A percentile compares a stretch with the other conserved stretches of the same genome.
Conservation (phyloP, 2,797 vertebrate genomes). For the Sebastiscus albofasciatus region DNA sequence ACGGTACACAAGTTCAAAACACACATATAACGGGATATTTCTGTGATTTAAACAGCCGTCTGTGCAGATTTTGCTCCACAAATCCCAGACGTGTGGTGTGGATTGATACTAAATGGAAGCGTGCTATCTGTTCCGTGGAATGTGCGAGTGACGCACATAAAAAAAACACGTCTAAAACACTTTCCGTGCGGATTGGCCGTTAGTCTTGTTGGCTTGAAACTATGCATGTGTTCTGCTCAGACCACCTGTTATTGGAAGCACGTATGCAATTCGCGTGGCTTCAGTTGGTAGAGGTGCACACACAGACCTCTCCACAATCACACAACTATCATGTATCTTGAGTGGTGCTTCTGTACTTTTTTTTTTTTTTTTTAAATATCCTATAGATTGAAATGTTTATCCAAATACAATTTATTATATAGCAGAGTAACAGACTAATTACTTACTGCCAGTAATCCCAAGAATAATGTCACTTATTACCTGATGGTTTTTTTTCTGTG, state of each 20-base stretch:
- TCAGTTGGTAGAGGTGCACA: background rate
- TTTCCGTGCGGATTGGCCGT: background rate
- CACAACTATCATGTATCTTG: background rate
- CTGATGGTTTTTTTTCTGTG: background rate
- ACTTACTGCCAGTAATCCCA: background rate
- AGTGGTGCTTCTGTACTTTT: background rate
- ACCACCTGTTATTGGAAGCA: background rate
- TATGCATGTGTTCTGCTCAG: background rate
- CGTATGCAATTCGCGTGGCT: background rate
- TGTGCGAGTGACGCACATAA: background rate
- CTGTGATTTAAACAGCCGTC: background rate
- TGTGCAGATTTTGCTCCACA: background rate
- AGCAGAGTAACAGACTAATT: background rate
- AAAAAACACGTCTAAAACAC: background rate
- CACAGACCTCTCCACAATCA: background rate
- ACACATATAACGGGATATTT: background rate
- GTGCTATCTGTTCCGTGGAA: background rate
- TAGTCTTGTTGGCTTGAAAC: background rate
- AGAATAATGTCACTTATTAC: rapidly evolving
- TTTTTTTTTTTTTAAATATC: too few species aligned
- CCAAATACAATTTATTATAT: background rate
- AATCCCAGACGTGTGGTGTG: background rate
- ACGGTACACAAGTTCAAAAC: background rate
- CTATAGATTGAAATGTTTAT: too few species aligned
- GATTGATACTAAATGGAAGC: background rate